These are phyloP conservation scores for Zhuqinia jingwanae DNA, from an alignment of 2,888 invertebrate species.

Conservation along the genomic window DNA sequence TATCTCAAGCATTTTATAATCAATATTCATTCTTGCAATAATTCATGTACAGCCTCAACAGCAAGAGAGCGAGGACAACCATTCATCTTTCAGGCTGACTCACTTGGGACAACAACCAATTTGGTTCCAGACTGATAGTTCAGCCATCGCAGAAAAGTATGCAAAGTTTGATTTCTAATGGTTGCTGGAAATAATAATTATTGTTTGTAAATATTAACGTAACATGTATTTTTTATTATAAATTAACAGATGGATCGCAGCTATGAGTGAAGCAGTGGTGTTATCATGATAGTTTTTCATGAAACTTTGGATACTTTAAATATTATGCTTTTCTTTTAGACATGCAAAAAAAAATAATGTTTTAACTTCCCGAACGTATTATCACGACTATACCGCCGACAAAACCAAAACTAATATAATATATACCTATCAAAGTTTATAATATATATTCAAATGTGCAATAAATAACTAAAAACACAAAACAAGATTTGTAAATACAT, in stretches of 20 bases:
- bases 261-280: constrained; percentile 78
- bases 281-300: constrained; percentile 42
- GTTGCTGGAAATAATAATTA: not conserved
- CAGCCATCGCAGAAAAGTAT: constrained; percentile 81
- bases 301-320: not conserved
- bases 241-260: constrained; percentile 78
- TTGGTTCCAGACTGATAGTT: constrained; percentile 82
- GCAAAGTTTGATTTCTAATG: too few relatives aligned
- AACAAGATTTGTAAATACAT: not conserved
- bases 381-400: constrained; percentile 22
- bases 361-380: not conserved
- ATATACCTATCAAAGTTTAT: constrained; percentile 15
- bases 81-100: constrained; percentile 82
- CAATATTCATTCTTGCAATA: not conserved
- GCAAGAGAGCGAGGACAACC: constrained; percentile 81
- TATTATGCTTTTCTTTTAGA: constrained; percentile 18
- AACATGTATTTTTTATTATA: constrained; percentile 10
- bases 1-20: too few relatives aligned
- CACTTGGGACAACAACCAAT: constrained; percentile 82
- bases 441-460: constrained; percentile 5
- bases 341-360: not conserved
- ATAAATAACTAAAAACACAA: not conserved
- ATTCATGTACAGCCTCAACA: constrained; percentile 75
- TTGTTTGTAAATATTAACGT: constrained; percentile 25
- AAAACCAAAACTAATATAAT: not conserved